phyloP scores from a whole-genome alignment of 2,113 vertebrate genomes.

The Acanthisitta chloris region DNA sequence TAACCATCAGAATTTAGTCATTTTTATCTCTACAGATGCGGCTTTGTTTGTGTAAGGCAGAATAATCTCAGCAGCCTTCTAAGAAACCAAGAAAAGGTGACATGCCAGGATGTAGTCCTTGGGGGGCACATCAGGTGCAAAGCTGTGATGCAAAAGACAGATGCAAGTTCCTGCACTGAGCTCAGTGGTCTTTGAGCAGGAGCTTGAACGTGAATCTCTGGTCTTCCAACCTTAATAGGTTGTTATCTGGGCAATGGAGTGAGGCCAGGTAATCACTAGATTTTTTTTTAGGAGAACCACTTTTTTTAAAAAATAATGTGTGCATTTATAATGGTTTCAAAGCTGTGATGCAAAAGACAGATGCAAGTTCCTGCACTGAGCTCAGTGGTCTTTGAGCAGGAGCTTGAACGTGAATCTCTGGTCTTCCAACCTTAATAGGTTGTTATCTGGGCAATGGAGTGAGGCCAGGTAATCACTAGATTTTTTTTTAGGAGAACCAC shows the following conservation, averaged over 20 bases:
- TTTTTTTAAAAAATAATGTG: no score
- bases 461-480: not conserved
- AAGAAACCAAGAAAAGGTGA: not conserved
- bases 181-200: not conserved
- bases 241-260: not conserved
- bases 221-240: not conserved
- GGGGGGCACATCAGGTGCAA: not conserved
- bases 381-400: not conserved
- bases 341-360: not conserved
- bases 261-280: not conserved
- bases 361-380: not conserved
- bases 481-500: not conserved
- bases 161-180: not conserved
- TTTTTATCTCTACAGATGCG: not conserved
- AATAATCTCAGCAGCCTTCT: not conserved
- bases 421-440: not conserved
- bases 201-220: not conserved
- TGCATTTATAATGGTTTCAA: no score
- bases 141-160: not conserved
- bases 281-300: not conserved
- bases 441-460: not conserved
- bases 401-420: not conserved
- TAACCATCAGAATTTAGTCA: not conserved
- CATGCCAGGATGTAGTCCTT: accelerated
- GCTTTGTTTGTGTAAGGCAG: not conserved